Conservation (phyloP, 2,797 vertebrate genomes). For the Artibeus jamaicensis region DNA sequence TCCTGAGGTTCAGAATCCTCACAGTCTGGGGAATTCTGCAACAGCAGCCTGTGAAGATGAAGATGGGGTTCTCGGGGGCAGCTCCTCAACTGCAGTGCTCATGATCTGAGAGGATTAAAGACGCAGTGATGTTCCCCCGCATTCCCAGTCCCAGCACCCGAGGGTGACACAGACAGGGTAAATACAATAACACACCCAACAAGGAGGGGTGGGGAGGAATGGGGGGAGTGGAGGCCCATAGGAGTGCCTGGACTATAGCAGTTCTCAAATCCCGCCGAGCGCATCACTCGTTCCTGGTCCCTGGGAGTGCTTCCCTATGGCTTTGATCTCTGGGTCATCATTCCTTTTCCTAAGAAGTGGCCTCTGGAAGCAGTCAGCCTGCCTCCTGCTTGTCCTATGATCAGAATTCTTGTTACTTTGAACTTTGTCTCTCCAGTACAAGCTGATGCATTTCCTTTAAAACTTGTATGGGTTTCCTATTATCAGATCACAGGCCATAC, state of each 20-base stretch:
- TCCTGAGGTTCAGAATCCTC: not conserved
- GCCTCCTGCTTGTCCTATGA: not conserved
- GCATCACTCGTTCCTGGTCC: not conserved
- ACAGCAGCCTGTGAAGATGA: not conserved
- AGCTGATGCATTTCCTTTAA: not conserved
- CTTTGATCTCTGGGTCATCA: not conserved
- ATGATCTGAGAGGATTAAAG: not conserved
- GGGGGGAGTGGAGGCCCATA: fast-evolving
- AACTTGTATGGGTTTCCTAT: not conserved
- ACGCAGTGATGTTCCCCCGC: fast-evolving
- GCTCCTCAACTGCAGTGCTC: not conserved
- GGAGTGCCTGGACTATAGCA: not conserved
- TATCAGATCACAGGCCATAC: not conserved
- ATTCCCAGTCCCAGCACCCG: not conserved
- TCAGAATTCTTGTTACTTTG: not conserved
- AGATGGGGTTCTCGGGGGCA: not conserved
- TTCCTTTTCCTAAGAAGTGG: not conserved
- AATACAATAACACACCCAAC: not conserved
- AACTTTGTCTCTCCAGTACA: not conserved
- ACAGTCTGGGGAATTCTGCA: not conserved
- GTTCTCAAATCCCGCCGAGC: not conserved
- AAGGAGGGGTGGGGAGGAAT: not conserved
- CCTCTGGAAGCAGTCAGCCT: not conserved
- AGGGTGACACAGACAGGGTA: not conserved
- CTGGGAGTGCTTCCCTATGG: fast-evolving